These are phyloP conservation scores for Lingula anatina DNA, from an alignment of 2,888 invertebrate species.

Conservation along the genomic window DNA sequence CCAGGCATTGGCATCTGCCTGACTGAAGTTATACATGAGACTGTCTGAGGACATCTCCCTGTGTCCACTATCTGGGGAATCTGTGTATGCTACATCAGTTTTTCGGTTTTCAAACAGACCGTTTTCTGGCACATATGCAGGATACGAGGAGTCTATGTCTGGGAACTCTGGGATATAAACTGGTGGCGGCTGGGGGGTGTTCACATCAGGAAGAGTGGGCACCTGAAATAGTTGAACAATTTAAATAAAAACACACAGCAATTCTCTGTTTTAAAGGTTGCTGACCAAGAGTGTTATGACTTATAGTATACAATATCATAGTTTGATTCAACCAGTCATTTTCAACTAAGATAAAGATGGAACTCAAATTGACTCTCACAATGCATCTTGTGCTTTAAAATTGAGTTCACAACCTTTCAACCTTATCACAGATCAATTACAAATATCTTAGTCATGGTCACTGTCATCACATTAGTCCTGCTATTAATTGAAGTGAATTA, in stretches of 20 bases:
- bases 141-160: slow-evolving; percentile 13
- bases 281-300: no score
- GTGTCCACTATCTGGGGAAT: slow-evolving; percentile 50
- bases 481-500: no score
- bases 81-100: slow-evolving; percentile 30
- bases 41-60: slow-evolving; percentile 48
- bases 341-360: no score
- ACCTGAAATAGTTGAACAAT: slow-evolving; percentile 19
- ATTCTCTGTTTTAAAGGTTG: no score
- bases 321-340: no score
- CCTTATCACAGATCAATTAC: no score
- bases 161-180: slow-evolving; percentile 29
- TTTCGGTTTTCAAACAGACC: slow-evolving; percentile 29
- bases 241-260: background rate
- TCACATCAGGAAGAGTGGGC: slow-evolving; percentile 33
- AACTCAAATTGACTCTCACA: no score
- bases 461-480: no score
- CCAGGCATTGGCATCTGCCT: slow-evolving; percentile 27
- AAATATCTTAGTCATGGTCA: no score
- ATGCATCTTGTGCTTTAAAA: no score
- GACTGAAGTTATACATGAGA: slow-evolving; percentile 21
- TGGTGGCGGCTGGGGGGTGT: slow-evolving; percentile 39
- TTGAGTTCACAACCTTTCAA: no score
- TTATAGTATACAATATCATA: no score
- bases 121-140: slow-evolving; percentile 15